phyloP scores from a whole-genome alignment of 2,113 vertebrate genomes.

The Callipepla californica region DNA sequence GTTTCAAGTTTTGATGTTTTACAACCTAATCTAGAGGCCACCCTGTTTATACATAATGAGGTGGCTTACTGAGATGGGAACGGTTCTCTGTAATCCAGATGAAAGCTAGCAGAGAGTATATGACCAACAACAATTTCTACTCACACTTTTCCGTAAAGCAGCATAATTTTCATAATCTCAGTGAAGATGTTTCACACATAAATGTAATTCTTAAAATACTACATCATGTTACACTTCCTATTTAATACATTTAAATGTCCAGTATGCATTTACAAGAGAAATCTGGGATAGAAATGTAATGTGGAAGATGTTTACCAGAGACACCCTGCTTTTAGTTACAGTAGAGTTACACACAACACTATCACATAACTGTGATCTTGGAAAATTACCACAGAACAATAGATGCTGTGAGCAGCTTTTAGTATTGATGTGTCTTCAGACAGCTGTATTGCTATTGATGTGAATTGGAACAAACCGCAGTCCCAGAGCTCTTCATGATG shows the following conservation, averaged over 20 bases:
- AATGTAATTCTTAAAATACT: not conserved
- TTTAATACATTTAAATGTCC: not conserved
- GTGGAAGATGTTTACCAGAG: not conserved
- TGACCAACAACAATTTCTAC: not conserved
- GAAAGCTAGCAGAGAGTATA: not conserved
- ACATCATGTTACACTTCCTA: not conserved
- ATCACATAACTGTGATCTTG: not conserved
- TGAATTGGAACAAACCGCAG: not conserved
- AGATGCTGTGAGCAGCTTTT: not conserved
- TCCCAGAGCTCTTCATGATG: slow-evolving; percentile 15
- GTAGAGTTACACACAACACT: not conserved
- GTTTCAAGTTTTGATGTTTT: slow-evolving; percentile 13
- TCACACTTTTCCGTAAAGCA: not conserved
- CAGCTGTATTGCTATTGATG: not conserved
- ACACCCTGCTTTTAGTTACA: not conserved
- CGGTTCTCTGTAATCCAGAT: not conserved
- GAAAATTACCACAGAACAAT: slow-evolving; percentile 7
- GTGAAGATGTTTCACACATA: not conserved
- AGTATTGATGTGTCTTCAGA: not conserved
- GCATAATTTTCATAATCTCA: not conserved
- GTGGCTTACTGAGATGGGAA: not conserved
- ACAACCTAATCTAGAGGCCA: not conserved
- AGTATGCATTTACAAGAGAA: not conserved
- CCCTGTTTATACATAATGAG: not conserved
- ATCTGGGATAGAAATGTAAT: not conserved